phyloP scores from a whole-genome alignment of 2,113 vertebrate species.

The Ciconia boyciana region DNA sequence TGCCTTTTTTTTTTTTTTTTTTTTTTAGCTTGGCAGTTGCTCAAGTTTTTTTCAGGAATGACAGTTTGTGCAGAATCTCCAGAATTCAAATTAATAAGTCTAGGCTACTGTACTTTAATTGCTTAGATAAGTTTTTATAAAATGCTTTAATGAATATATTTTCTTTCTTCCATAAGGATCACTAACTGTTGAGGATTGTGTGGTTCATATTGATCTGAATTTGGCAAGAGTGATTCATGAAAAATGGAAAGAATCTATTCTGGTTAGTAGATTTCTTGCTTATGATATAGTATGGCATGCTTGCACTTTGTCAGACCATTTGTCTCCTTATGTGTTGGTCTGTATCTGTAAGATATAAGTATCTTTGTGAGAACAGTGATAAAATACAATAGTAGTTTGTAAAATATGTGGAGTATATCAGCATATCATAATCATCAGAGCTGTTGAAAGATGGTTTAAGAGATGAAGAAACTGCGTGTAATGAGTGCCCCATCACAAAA shows the following conservation, averaged over 20 bases:
- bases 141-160: not conserved
- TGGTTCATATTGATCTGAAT: conserved; percentile 92
- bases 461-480: not conserved
- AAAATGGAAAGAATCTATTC: conserved; percentile 94
- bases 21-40: not conserved
- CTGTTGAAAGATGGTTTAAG: not conserved
- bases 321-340: not conserved
- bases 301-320: not conserved
- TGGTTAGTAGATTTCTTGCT: conserved; percentile 77
- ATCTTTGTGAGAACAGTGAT: not conserved
- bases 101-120: not conserved
- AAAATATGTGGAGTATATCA: not conserved
- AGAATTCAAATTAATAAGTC: not conserved
- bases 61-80: not conserved
- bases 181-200: conserved; percentile 86
- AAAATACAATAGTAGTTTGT: not conserved
- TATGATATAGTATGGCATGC: not conserved
- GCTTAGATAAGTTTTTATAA: not conserved
- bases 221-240: conserved; percentile 92
- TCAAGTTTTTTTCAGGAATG: not conserved
- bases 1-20: not conserved
- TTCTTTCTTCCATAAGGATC: conserved; percentile 70
- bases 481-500: not conserved
- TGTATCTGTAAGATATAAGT: not conserved
- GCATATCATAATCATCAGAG: not conserved